Evolutionary conservation across 2,888 invertebrate species (phyloP).

Genomic region (Microctonus aethiopoides): DNA sequence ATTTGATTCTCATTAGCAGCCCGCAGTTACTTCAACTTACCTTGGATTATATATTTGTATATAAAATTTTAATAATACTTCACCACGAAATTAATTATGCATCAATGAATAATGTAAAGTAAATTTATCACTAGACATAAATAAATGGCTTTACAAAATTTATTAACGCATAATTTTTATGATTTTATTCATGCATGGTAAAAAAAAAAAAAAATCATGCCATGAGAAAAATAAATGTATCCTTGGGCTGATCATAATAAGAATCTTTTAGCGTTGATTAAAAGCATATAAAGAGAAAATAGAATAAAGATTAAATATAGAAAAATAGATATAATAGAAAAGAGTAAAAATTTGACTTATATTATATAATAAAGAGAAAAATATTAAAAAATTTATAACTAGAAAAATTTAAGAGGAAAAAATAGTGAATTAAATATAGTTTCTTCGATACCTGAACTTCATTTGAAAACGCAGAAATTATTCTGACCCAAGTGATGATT

Average conservation of each 20-base stretch:
- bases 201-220: slow-evolving; percentile 55
- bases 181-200: slow-evolving; percentile 34
- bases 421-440: slow-evolving; percentile 28
- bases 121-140: slow-evolving; percentile 28
- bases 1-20: slow-evolving; percentile 42
- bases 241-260: slow-evolving; percentile 57
- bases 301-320: slow-evolving; percentile 48
- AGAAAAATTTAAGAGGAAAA: slow-evolving; percentile 7
- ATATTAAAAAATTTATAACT: slow-evolving; percentile 33
- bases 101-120: not conserved
- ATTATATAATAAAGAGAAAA: slow-evolving; percentile 41
- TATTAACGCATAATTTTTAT: not conserved
- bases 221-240: slow-evolving; percentile 39
- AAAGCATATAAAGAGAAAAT: slow-evolving; percentile 36
- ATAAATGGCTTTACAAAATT: slow-evolving; percentile 9
- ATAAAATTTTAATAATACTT: not conserved
- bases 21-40: slow-evolving; percentile 43
- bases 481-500: slow-evolving; percentile 26
- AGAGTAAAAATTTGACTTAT: slow-evolving; percentile 45
- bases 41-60: too few relatives aligned
- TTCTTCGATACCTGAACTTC: slow-evolving; percentile 51
- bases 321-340: slow-evolving; percentile 45
- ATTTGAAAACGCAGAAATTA: slow-evolving; percentile 36
- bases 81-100: not conserved
- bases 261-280: slow-evolving; percentile 47